A percentile compares a stretch with the other conserved stretches of the same genome.
These are phyloP conservation scores for Pollenia labialis DNA, from an alignment of 2,888 invertebrate species.

Conservation along the genomic window DNA sequence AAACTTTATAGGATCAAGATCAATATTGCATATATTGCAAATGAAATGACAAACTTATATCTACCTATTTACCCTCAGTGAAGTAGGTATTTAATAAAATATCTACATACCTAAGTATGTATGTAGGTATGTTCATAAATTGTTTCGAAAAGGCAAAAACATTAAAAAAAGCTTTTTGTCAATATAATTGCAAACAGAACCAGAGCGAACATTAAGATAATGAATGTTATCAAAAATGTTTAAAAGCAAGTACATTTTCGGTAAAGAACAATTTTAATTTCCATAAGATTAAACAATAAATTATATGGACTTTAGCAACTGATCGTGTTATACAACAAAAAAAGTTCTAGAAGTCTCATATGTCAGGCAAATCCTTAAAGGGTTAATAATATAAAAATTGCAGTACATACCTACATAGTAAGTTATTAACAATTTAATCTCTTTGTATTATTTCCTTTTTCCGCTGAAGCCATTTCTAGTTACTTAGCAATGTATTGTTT, in stretches of 20 bases:
- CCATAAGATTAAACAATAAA: not conserved
- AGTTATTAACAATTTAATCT: not conserved
- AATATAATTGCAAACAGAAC: not conserved
- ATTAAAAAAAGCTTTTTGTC: not conserved
- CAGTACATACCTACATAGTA: not conserved
- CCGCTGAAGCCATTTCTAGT: not conserved
- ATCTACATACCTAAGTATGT: too few species aligned
- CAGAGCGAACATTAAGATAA: slow-evolving; percentile 3
- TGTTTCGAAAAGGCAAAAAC: not conserved
- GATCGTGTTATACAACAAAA: not conserved
- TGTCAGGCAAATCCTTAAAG: too few species aligned
- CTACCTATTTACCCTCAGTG: too few species aligned
- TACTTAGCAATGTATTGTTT: not conserved
- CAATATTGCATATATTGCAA: too few species aligned
- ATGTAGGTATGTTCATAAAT: too few species aligned
- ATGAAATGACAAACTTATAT: too few species aligned
- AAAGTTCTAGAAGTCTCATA: not conserved
- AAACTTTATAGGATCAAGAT: too few species aligned
- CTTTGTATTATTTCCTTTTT: not conserved
- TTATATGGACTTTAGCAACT: not conserved
- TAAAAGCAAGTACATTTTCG: not conserved
- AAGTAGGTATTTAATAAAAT: too few species aligned
- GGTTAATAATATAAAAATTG: too few species aligned
- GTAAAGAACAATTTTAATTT: not conserved
- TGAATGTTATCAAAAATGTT: slow-evolving; percentile 20